Evolutionary conservation across 2,888 invertebrate genomes (phyloP).

Genomic region (Torymus tubicola): DNA sequence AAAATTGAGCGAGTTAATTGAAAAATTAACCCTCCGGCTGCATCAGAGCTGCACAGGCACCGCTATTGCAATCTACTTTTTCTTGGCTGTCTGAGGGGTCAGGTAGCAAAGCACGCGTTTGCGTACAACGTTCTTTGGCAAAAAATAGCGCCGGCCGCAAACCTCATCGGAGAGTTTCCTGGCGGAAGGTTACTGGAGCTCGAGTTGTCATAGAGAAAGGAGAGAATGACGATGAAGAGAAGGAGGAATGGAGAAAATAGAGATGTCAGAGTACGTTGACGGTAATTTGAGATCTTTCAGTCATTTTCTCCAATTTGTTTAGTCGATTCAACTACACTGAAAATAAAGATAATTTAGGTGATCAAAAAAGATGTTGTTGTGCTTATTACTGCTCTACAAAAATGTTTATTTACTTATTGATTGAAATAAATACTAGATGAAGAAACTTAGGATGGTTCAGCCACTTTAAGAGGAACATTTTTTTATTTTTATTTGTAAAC

Average conservation of each 20-base stretch:
- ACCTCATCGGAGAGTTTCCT: too few relatives aligned
- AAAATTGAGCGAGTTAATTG: slow-evolving; percentile 36
- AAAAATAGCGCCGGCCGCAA: too few relatives aligned
- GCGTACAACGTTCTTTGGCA: too few relatives aligned
- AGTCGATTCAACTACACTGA: slow-evolving; percentile 28
- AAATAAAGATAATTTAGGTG: slow-evolving; percentile 33
- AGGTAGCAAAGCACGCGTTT: too few relatives aligned
- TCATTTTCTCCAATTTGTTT: slow-evolving; percentile 7
- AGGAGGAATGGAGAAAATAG: slow-evolving; percentile 5
- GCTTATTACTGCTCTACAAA: neutral
- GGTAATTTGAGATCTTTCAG: slow-evolving; percentile 21
- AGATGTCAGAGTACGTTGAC: slow-evolving; percentile 24
- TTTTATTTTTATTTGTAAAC: too few relatives aligned
- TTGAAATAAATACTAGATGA: too few relatives aligned
- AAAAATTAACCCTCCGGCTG: slow-evolving; percentile 16
- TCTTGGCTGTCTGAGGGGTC: too few relatives aligned
- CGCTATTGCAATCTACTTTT: too few relatives aligned
- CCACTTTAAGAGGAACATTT: too few relatives aligned
- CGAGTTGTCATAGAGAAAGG: neutral
- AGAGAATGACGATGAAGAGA: neutral
- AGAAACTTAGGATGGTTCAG: too few relatives aligned
- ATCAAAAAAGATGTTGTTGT: slow-evolving; percentile 46
- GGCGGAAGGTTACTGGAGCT: neutral
- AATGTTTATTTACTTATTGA: too few relatives aligned
- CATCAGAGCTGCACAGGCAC: too few relatives aligned